Evolutionary conservation across 2,797 vertebrate species (phyloP), one percentile per base, ranked within the genome.

Genomic region (Zalophus californianus): DNA sequence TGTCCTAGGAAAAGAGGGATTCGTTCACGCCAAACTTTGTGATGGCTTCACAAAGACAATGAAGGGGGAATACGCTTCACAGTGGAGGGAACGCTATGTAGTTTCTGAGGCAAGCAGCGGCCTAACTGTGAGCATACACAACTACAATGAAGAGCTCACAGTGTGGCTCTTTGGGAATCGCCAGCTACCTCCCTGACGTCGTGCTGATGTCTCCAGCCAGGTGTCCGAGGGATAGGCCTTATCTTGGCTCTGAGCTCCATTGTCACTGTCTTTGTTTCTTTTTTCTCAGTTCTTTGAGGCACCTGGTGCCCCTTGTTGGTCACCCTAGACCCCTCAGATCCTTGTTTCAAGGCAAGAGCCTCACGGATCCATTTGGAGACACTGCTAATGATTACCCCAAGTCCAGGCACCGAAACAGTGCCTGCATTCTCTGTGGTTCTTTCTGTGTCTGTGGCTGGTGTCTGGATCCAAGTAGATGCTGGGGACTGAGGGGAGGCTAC

Each of bases 371-470:
- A 4, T 96, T 52, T 91, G 73, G 84, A 75, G 35, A 62, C 6
- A 52, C 27, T 86, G 44, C 20, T 58, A n/a, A 54, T 58, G 32
- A 4, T 56, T 10, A 41, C 52, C 93, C 48, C 75, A 52, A 66
- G 89, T 80, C 66, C 48, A 80, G 95, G 35, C 18, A 16, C 29
- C 48, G 75, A n/a, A 60, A 54, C 23, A 38, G 58, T 82, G 68
- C 93, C 64, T 8, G 20, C 20, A 4, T 82, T 77, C 70, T 48
- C 86, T 83, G 54, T 23, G 77, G 48, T 23, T 58, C 64, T 82
- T 94, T 86, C 41, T 56, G 21, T 84, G 94, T 94, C 68, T 56
- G 58, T 90, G 92, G 77, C 70, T 77, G 41, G 86, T 86, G 58
- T 86, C 73, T 4, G 79, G 86, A 58, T 84, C 72, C 18, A 20